These are phyloP conservation scores for Luidia sarsii DNA, from an alignment of 53 echinoderm and acorn worm species.

Conservation along the genomic window DNA sequence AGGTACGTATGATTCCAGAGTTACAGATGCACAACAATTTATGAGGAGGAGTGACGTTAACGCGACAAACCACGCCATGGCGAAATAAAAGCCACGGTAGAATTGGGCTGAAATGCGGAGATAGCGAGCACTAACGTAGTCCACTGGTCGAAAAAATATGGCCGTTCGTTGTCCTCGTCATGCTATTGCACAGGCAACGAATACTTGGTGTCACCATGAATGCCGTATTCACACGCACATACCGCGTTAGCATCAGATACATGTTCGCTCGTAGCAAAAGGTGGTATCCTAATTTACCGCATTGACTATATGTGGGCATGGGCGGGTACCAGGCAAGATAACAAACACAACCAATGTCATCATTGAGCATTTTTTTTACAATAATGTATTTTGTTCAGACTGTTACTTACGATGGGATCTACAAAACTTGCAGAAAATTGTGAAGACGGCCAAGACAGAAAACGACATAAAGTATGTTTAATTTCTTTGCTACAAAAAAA, in stretches of 20 bases:
- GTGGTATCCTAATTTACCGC: background rate
- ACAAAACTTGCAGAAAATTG: too few species aligned
- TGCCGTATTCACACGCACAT: background rate
- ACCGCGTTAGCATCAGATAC: background rate
- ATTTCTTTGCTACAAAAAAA: too few species aligned
- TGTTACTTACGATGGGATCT: too few species aligned
- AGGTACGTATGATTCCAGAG: constrained; percentile 18
- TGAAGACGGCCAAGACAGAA: too few species aligned
- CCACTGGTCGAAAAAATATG: constrained; percentile 17
- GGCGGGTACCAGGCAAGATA: constrained; percentile 28
- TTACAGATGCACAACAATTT: constrained; percentile 23
- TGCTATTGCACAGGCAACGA: background rate
- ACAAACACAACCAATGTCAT: background rate
- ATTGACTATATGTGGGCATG: background rate
- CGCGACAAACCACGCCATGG: constrained; percentile 49
- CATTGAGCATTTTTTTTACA: too few species aligned
- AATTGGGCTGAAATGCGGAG: background rate
- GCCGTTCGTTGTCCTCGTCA: constrained; percentile 37
- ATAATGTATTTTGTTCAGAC: too few species aligned
- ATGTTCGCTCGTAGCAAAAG: constrained; percentile 6
- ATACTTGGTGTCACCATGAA: constrained; percentile 9
- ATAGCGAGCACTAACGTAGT: background rate
- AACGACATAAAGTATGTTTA: too few species aligned
- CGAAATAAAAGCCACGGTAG: background rate
- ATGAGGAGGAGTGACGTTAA: constrained; percentile 13